These are phyloP conservation scores for Cossypha niveicapilla DNA, from an alignment of 2,797 vertebrate genomes.

Conservation along the genomic window DNA sequence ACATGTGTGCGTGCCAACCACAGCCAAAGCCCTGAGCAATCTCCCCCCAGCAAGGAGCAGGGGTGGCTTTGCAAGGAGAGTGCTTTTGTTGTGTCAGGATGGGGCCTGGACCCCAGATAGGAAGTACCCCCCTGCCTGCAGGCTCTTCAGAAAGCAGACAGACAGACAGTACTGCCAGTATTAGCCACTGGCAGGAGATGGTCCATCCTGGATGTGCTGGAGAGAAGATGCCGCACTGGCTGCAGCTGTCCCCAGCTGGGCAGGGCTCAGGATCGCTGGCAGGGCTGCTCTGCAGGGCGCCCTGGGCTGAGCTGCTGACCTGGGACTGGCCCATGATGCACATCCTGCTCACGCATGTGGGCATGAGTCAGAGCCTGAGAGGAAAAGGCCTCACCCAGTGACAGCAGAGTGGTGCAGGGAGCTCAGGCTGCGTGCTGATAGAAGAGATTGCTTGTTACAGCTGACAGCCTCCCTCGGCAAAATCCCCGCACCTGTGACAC, in stretches of 20 bases:
- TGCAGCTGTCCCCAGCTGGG: neutral
- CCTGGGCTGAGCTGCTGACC: neutral
- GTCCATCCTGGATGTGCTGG: neutral
- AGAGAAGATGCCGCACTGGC: neutral
- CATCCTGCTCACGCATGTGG: conserved; percentile 62
- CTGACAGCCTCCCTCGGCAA: neutral
- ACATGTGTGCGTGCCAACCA: neutral
- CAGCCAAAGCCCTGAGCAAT: neutral
- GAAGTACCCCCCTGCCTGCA: neutral
- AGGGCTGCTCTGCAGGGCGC: neutral
- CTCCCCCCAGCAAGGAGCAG: neutral
- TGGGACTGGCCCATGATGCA: conserved; percentile 27
- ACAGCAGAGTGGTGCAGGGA: neutral
- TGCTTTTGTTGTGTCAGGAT: neutral
- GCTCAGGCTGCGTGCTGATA: neutral
- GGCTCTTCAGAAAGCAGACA: neutral
- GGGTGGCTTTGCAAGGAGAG: neutral
- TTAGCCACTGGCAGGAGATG: neutral
- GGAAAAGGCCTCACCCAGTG: conserved; percentile 48
- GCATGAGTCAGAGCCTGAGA: conserved; percentile 49
- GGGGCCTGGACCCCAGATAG: neutral
- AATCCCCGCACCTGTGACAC: rapidly evolving
- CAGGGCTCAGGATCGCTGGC: rapidly evolving
- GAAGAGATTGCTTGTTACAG: neutral
- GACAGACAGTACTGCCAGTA: neutral